Evolutionary conservation across 2,113 vertebrate genomes (phyloP).

Genomic region (Clarias magur): DNA sequence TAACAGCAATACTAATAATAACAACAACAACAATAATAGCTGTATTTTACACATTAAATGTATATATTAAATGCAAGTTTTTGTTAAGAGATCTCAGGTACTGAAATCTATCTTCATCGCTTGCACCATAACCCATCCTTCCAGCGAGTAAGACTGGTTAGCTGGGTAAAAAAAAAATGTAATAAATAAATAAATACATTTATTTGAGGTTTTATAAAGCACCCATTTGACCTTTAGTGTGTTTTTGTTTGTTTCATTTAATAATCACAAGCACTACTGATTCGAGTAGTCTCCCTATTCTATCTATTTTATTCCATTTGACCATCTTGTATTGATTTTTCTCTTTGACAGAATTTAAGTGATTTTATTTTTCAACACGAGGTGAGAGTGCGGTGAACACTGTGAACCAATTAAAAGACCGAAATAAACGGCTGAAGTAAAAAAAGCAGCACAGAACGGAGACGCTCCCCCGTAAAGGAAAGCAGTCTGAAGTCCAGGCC

Average conservation of each 20-base stretch:
- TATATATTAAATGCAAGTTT: not conserved
- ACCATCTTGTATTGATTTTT: not conserved
- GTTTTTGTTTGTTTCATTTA: not conserved
- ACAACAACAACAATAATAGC: not conserved
- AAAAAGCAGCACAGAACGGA: not conserved
- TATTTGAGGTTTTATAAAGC: not conserved
- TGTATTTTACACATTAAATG: not conserved
- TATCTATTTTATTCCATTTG: not conserved
- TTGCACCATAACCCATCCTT: too few species aligned
- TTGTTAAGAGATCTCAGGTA: not conserved
- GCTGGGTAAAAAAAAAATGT: too few species aligned
- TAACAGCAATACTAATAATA: too few species aligned
- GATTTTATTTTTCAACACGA: not conserved
- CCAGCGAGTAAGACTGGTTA: too few species aligned
- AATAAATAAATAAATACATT: too few species aligned
- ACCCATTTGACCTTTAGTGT: not conserved
- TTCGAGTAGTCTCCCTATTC: not conserved
- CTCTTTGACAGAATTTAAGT: not conserved
- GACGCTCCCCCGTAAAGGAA: not conserved
- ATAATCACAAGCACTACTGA: not conserved
- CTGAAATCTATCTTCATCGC: too few species aligned
- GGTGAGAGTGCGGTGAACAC: not conserved
- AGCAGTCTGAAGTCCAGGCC: constrained; percentile 14
- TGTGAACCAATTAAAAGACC: not conserved
- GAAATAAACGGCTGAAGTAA: not conserved